These are phyloP conservation scores for Astropecten irregularis DNA, from an alignment of 53 echinoderm and acorn worm species.

Conservation along the genomic window DNA sequence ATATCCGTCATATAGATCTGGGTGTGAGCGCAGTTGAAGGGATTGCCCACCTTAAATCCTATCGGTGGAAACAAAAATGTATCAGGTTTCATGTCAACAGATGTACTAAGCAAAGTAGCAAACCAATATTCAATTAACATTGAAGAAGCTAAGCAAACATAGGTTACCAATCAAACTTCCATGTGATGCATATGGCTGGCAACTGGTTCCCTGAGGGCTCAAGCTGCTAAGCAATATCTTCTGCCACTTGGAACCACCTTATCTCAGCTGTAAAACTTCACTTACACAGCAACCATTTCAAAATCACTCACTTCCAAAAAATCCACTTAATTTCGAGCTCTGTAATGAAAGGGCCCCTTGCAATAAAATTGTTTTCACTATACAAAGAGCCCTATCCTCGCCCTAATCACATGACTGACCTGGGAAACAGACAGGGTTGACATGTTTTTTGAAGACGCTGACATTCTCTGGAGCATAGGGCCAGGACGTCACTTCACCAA, in stretches of 20 bases:
- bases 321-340: no score
- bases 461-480: slow-evolving; percentile 74
- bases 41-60: slow-evolving; percentile 81
- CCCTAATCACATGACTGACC: no score
- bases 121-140: neutral
- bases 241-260: no score
- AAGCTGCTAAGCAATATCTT: no score
- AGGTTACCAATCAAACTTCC: neutral
- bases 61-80: neutral
- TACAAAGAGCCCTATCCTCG: no score
- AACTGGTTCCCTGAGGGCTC: no score
- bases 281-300: no score
- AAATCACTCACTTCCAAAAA: no score
- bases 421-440: slow-evolving; percentile 86
- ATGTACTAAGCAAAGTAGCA: neutral
- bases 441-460: slow-evolving; percentile 77
- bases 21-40: slow-evolving; percentile 72
- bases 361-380: no score
- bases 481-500: slow-evolving; percentile 68
- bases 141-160: neutral
- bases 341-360: no score
- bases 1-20: slow-evolving; percentile 61
- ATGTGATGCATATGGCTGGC: neutral
- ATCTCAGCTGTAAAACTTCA: no score
- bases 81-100: neutral